Evolutionary conservation across 2,888 invertebrate species (phyloP).

Genomic region (Idaea straminata): DNA sequence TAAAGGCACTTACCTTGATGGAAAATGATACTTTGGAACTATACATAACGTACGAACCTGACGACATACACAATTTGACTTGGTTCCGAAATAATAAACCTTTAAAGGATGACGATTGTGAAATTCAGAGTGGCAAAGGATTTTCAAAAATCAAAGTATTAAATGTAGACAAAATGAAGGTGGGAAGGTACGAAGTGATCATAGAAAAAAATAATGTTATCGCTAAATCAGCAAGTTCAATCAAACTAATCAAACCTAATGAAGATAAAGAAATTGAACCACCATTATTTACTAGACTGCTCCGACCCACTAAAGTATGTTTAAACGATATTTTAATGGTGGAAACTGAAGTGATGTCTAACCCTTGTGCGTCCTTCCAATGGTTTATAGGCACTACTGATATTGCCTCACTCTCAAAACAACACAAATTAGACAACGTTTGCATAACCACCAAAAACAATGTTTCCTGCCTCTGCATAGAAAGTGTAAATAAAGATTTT

Average conservation of each 20-base stretch:
- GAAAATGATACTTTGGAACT: conserved; percentile 85
- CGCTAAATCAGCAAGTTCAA: conserved; percentile 89
- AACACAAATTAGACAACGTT: conserved; percentile 84
- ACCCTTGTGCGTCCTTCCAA: conserved; percentile 90
- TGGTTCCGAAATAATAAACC: conserved; percentile 93
- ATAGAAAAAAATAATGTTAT: conserved; percentile 89
- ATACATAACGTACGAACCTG: conserved; percentile 86
- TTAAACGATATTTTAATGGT: conserved; percentile 89
- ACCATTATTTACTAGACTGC: conserved; percentile 86
- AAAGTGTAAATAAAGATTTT: conserved; percentile 84
- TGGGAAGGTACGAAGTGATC: conserved; percentile 93
- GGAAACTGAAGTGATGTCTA: conserved; percentile 88
- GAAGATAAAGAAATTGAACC: conserved; percentile 82
- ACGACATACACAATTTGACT: conserved; percentile 85
- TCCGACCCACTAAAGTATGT: conserved; percentile 84
- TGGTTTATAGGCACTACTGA: conserved; percentile 91
- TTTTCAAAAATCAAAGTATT: conserved; percentile 83
- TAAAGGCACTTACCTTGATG: conserved; percentile 86
- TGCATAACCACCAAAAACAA: conserved; percentile 86
- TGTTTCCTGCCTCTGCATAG: conserved; percentile 88
- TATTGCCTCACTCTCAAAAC: conserved; percentile 75
- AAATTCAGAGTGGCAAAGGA: conserved; percentile 80
- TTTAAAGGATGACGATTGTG: conserved; percentile 82
- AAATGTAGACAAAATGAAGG: conserved; percentile 86
- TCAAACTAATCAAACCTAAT: conserved; percentile 84